Percentiles rank a stretch among this genome's conserved stretches.
Evolutionary conservation across 2,797 vertebrate genomes (phyloP).

Genomic region (Sebastes elongatus): DNA sequence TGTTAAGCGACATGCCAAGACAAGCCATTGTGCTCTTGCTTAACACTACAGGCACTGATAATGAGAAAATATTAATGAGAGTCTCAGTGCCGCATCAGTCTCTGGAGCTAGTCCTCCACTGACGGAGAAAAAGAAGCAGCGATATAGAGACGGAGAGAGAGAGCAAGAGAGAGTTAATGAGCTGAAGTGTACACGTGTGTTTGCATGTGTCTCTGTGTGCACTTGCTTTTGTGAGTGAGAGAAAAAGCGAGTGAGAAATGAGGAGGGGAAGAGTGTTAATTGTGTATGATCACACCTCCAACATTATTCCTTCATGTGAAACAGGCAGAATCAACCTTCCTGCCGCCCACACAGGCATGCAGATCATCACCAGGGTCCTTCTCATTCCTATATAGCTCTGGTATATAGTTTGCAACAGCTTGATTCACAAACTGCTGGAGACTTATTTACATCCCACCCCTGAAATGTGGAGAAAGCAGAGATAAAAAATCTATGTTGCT

Average conservation of each 20-base stretch:
- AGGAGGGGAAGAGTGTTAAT: slow-evolving; percentile 59
- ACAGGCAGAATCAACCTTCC: slow-evolving; percentile 2
- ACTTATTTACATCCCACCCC: neutral
- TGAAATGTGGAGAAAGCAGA: too few species aligned
- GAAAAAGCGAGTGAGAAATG: slow-evolving; percentile 31
- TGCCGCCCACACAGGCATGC: slow-evolving; percentile 1
- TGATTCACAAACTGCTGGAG: slow-evolving; percentile 29
- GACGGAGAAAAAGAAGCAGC: slow-evolving; percentile 36
- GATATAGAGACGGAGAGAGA: slow-evolving; percentile 21
- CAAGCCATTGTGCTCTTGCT: slow-evolving; percentile 46
- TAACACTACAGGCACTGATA: slow-evolving; percentile 40
- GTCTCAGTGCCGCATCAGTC: slow-evolving; percentile 36
- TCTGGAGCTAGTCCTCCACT: slow-evolving; percentile 46
- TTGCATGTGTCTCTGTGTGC: slow-evolving; percentile 21
- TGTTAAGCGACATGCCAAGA: slow-evolving; percentile 42
- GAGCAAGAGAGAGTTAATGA: slow-evolving; percentile 46
- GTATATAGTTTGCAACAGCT: neutral
- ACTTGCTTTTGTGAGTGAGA: neutral
- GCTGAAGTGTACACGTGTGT: slow-evolving; percentile 35
- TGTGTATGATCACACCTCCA: slow-evolving; percentile 60
- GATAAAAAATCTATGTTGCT: too few species aligned
- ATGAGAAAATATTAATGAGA: slow-evolving; percentile 69
- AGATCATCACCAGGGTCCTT: neutral
- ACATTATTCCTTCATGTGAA: slow-evolving; percentile 45
- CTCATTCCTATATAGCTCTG: neutral